Conservation (phyloP, 2,797 vertebrate genomes). For the Acrossocheilus wenchowensis region DNA sequence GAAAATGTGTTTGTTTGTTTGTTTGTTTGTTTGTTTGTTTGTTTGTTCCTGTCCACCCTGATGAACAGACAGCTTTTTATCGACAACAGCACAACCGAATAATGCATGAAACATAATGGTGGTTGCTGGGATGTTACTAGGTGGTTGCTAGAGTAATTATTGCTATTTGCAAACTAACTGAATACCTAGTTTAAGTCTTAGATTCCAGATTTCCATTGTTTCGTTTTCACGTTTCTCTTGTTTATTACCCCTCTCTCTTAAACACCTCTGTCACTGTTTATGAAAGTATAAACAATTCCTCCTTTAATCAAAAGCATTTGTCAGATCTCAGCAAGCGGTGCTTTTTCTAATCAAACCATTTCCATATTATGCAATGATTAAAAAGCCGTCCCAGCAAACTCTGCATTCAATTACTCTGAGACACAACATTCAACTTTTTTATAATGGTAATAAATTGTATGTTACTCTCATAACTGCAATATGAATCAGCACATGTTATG, state of each 20-base stretch:
- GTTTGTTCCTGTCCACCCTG: neutral
- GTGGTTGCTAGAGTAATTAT: neutral
- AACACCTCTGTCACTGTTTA: slow-evolving; percentile 25
- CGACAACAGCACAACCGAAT: neutral
- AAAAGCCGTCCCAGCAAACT: slow-evolving; percentile 16
- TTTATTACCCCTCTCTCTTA: slow-evolving; percentile 15
- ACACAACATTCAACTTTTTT: slow-evolving; percentile 20
- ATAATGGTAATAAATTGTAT: slow-evolving; percentile 11
- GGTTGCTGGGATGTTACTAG: neutral
- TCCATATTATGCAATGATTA: slow-evolving; percentile 22
- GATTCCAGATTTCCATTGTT: neutral
- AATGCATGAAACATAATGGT: neutral
- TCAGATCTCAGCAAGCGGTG: slow-evolving; percentile 21
- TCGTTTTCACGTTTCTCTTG: neutral
- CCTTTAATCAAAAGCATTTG: slow-evolving; percentile 30
- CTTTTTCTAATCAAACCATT: slow-evolving; percentile 19
- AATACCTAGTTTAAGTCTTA: neutral
- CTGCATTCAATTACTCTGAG: slow-evolving; percentile 17
- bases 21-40: neutral
- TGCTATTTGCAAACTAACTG: neutral
- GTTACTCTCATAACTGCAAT: slow-evolving; percentile 12
- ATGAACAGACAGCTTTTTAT: neutral
- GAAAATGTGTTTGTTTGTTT: neutral
- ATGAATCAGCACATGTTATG: slow-evolving; percentile 22
- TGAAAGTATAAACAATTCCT: slow-evolving; percentile 22